These are phyloP conservation scores for Epicauta chinensis DNA, from an alignment of 1,140 invertebrate species.

Conservation along the genomic window DNA sequence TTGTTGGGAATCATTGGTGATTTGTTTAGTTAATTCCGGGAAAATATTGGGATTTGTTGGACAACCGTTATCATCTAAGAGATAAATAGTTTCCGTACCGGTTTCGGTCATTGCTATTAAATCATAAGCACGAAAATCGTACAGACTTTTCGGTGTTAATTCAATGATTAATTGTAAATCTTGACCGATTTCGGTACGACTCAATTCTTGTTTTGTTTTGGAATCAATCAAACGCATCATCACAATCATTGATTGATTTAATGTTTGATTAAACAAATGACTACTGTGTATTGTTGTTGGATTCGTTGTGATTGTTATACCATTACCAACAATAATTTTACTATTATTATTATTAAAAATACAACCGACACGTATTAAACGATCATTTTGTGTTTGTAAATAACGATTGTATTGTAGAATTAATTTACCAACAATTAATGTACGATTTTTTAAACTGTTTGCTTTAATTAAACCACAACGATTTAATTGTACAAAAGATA, in stretches of 20 bases:
- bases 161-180: conserved; percentile 38
- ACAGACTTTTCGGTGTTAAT: conserved; percentile 28
- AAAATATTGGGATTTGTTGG: conserved; percentile 51
- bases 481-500: conserved; percentile 23
- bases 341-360: conserved; percentile 42
- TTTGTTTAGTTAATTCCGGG: conserved; percentile 38
- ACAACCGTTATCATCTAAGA: conserved; percentile 57
- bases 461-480: conserved; percentile 35
- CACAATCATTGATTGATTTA: neutral
- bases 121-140: conserved; percentile 50
- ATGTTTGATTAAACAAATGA: neutral
- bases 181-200: conserved; percentile 39
- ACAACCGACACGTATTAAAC: conserved; percentile 58
- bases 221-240: conserved; percentile 37
- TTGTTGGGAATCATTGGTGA: conserved; percentile 34
- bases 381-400: conserved; percentile 59
- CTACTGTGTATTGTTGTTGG: neutral
- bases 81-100: conserved; percentile 45
- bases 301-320: conserved; percentile 35
- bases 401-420: conserved; percentile 61
- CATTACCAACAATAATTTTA: conserved; percentile 37
- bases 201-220: conserved; percentile 32
- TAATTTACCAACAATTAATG: conserved; percentile 54
- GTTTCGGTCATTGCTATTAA: conserved; percentile 48
- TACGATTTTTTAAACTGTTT: conserved; percentile 41